phyloP scores from a whole-genome alignment of 2,888 invertebrate genomes.

The Dinocampus coccinellae region DNA sequence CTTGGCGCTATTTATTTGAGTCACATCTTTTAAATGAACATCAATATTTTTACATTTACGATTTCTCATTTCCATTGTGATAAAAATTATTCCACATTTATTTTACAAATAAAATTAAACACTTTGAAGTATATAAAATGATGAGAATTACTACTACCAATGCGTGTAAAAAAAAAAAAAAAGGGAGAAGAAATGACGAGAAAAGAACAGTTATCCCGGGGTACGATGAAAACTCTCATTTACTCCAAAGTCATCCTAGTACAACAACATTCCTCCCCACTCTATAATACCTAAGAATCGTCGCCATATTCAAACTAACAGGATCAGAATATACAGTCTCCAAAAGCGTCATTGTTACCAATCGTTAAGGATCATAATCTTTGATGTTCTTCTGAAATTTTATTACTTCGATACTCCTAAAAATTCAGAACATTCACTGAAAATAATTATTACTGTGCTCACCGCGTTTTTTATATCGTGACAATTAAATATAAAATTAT shows the following conservation, averaged over 20 bases:
- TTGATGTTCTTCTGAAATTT: too few relatives aligned
- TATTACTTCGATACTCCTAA: too few relatives aligned
- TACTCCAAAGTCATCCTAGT: not conserved
- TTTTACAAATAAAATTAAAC: not conserved
- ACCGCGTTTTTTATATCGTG: too few relatives aligned
- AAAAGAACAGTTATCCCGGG: slow-evolving; percentile 34
- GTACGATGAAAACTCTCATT: not conserved
- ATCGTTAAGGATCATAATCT: too few relatives aligned
- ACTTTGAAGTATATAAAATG: not conserved
- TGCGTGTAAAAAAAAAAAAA: not conserved
- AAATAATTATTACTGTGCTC: too few relatives aligned
- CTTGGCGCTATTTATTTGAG: slow-evolving; percentile 49
- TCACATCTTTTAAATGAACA: slow-evolving; percentile 25
- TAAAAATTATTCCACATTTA: not conserved
- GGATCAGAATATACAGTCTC: too few relatives aligned
- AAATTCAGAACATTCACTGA: too few relatives aligned
- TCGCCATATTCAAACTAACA: not conserved
- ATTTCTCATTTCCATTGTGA: slow-evolving; percentile 32
- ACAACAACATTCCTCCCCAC: not conserved
- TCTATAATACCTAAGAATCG: not conserved
- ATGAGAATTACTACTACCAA: not conserved
- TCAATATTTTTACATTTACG: slow-evolving; percentile 21
- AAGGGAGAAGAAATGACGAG: not conserved
- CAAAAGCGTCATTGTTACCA: too few relatives aligned
- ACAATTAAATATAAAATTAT: too few relatives aligned